Evolutionary conservation across 37 sponge, comb jelly and placozoan species (phyloP), one percentile per base, ranked within the genome.

Genomic region (Sycon ciliatum): DNA sequence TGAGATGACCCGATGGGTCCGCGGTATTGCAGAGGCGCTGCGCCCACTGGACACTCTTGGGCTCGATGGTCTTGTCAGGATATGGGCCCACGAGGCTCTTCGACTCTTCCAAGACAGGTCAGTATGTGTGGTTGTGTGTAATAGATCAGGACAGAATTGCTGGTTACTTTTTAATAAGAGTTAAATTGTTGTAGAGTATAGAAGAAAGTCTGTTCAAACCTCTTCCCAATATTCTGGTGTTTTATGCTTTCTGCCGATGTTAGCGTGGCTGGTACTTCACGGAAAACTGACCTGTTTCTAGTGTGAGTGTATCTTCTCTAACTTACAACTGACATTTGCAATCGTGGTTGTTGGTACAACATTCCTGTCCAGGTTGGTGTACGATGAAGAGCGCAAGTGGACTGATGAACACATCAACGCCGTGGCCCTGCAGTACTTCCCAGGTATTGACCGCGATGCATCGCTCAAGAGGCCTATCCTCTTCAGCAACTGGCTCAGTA

Each of bases 1-100:
- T 57, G 97, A 95, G 75, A 90, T 95, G 89, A 95, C 97, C 30
- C 76, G 97, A 13, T 95, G 97, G 97, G 97, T 95, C 61, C 76
- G 87, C 23, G 97, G 97, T 0, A 91, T 95, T 57, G 75, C 83
- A 56, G 97, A 95, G 79, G 92, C 89, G 53, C 76, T 95, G 29
- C 79, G 77, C 34, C 89, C 91, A 13, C 73, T 87, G 29, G 97
- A 95, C 66, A 79, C 82, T 1, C 80, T 95, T 23, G 61, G 92
- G 0, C 74, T 95, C 16, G 91, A 95, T 32, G 97, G 92, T 0
- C 82, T 95, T 68, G 97, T 95, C 18, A 53, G 97, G 32, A 78
- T 95, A 0, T 95, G 97, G 97, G 92, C 97, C 4, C 97, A 95
- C 65, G 97, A 95, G 56, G 97, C 87, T 4, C 86, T 95, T 24